Conservation (phyloP, 2,888 invertebrate species). For the Zaprionus bogoriensis region DNA sequence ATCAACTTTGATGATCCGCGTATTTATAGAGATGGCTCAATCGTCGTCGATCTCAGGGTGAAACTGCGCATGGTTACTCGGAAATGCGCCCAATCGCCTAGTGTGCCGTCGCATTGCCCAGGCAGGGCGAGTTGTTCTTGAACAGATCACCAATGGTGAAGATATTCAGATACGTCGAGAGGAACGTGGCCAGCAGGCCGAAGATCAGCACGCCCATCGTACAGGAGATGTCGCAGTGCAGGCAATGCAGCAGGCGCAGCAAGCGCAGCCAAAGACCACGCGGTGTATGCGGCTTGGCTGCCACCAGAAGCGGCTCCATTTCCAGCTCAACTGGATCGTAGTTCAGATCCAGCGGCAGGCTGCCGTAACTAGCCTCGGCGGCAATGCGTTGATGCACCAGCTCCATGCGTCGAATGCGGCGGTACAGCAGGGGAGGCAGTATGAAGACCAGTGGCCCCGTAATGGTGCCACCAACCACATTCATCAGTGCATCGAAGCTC, state of each 20-base stretch:
- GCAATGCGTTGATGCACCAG: constrained; percentile 78
- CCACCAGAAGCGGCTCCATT: constrained; percentile 53
- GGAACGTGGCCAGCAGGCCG: constrained; percentile 86
- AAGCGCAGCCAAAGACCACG: constrained; percentile 61
- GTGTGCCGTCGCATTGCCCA: constrained; percentile 84
- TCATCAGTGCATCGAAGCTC: constrained; percentile 93
- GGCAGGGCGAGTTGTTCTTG: constrained; percentile 88
- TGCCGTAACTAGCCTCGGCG: constrained; percentile 80
- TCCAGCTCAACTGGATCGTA: constrained; percentile 73
- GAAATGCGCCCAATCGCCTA: constrained; percentile 33
- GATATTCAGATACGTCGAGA: constrained; percentile 89
- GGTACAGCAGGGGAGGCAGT: constrained; percentile 91
- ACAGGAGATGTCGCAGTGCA: constrained; percentile 84
- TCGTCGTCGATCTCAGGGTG: constrained; percentile 20
- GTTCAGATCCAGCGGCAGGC: constrained; percentile 78
- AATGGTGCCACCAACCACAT: constrained; percentile 92
- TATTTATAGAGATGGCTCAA: background rate
- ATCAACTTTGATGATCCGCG: constrained; percentile 30
- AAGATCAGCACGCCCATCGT: constrained; percentile 85
- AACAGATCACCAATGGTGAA: constrained; percentile 86
- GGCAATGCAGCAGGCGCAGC: constrained; percentile 59
- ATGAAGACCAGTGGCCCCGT: constrained; percentile 93
- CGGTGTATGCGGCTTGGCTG: constrained; percentile 36
- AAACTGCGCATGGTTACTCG: background rate
- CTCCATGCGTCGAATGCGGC: constrained; percentile 86